phyloP scores from a whole-genome alignment of 2,113 vertebrate genomes.

The Acrocephalus arundinaceus region DNA sequence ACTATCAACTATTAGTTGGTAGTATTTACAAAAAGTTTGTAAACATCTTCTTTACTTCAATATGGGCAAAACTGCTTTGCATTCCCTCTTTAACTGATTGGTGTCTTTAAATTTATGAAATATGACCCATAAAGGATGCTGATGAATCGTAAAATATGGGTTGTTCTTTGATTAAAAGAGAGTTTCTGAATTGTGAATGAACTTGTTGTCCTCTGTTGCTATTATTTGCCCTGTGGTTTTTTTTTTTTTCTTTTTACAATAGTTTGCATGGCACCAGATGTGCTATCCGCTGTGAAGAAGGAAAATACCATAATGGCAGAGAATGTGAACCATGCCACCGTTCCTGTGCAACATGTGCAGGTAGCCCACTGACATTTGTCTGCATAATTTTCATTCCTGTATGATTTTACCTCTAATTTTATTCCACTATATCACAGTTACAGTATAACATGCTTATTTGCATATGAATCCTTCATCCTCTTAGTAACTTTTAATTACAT shows the following conservation, averaged over 20 bases:
- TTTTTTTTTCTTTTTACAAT: background rate
- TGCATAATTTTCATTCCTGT: background rate
- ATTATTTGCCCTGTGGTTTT: background rate
- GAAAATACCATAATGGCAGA: slow-evolving; percentile 88
- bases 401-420: background rate
- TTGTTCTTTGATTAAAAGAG: background rate
- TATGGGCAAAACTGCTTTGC: background rate
- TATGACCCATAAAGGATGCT: background rate
- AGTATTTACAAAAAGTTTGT: background rate
- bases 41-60: background rate
- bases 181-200: background rate
- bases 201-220: background rate
- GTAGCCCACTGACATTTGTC: slow-evolving; percentile 64
- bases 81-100: background rate
- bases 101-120: background rate
- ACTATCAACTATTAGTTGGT: background rate
- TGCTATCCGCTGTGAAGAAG: slow-evolving; percentile 85
- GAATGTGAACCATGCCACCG: slow-evolving; percentile 90
- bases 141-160: background rate
- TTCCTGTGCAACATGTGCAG: slow-evolving; percentile 92
- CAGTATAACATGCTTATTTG: background rate
- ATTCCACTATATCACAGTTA: background rate
- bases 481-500: background rate
- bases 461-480: background rate
- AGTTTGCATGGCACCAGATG: slow-evolving; percentile 91